Evolutionary conservation across 2,113 vertebrate genomes (phyloP).

Genomic region (Typhlomys cinereus): DNA sequence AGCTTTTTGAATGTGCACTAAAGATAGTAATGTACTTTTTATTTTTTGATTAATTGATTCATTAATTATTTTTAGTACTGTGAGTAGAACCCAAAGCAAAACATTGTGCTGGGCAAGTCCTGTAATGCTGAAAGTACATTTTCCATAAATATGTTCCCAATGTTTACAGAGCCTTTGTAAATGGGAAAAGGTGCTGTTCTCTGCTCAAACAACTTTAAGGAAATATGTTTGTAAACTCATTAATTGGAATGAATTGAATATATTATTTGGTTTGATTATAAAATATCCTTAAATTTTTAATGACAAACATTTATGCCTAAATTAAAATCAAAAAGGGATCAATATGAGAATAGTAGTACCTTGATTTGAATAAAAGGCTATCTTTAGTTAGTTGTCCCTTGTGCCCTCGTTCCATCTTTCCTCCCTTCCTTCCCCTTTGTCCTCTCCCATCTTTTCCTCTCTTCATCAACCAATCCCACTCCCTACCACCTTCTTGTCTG

Average conservation of each 20-base stretch:
- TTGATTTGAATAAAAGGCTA: slow-evolving; percentile 12
- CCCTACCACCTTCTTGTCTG: too few species aligned
- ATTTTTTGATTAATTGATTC: neutral
- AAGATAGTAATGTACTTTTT: neutral
- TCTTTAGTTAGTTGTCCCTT: too few species aligned
- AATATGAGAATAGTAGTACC: neutral
- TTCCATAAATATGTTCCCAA: neutral
- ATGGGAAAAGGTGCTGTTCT: neutral
- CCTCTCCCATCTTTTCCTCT: too few species aligned
- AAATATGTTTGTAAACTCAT: neutral
- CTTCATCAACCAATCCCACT: too few species aligned
- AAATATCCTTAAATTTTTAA: neutral
- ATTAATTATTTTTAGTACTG: neutral
- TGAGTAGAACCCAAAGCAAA: neutral
- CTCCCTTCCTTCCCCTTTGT: too few species aligned
- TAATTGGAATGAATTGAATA: neutral
- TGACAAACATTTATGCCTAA: neutral
- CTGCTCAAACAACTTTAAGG: neutral
- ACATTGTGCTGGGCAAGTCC: neutral
- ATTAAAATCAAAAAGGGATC: neutral
- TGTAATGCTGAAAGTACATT: neutral
- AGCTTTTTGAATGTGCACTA: neutral
- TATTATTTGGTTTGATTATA: neutral
- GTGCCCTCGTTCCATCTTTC: too few species aligned
- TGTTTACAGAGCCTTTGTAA: neutral